Base-by-base conservation (phyloP, 2,113 vertebrate species). In the Mastomys natalensis region DNA sequence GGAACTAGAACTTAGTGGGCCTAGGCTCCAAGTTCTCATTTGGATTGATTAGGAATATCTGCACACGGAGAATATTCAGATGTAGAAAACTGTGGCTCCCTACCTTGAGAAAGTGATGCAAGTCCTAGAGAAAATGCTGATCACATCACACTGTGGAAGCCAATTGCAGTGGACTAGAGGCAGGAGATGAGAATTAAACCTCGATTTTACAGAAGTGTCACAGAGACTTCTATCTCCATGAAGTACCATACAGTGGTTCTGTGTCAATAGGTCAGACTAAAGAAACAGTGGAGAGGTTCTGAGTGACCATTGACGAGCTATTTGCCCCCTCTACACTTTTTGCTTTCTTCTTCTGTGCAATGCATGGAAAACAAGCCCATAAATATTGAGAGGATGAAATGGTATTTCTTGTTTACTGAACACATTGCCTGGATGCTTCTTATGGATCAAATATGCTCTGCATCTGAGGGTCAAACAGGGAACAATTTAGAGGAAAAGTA, bases 1-100 rank as follows among this genome's bases (percentile, higher is more conserved):
- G 43, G 81, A 93, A 80, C 43, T 45, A 91, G 26, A 40, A 80
- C 34, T 90, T 94, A 58, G 70, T 93, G 40, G 68, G 21, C 48
- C 29, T 58, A 77, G 16, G 43, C 34, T 73, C 55, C 77, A 74
- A 43, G 76, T 91, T 86, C 58, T 94, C 53, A 74, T 48, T 37
- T 85, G 40, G 31, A 77, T n/a, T 26, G 16, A 34, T n/a, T 70
- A 80, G 62, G 16, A 90, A 78, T 21, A 51, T 88, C 62, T 40
- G 29, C 48, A 21, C n/a, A 77, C 29, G 68, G 60, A 90, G 43
- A 68, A n/a, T 58, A 21, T 34, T 76, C 81, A 5, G 70, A 48
- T 0, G 17, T 60, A 43, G 48, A 73, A 22, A 90, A 80, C 1
- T 43, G 2, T 40, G 37, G 26, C 1, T 45, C 5, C 31, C 68